Evolutionary conservation across 1,140 invertebrate genomes (phyloP).

Genomic region (Micrasema longulum): DNA sequence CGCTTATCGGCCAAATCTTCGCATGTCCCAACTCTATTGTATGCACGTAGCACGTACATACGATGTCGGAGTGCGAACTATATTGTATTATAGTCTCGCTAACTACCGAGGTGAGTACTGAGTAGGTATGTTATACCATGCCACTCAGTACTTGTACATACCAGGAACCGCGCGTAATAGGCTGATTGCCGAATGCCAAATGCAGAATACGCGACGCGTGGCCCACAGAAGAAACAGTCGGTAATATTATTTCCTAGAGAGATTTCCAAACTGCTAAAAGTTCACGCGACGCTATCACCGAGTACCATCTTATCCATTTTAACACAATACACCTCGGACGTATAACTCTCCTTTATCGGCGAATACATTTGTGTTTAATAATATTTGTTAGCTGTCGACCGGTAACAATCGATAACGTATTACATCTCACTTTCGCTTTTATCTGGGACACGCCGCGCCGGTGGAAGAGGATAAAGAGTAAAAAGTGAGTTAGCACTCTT

Average conservation of each 20-base stretch:
- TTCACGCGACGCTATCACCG: conserved; percentile 15
- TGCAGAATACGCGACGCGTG: background rate
- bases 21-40: conserved; percentile 10
- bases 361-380: conserved; percentile 3
- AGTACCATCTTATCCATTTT: background rate
- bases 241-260: background rate
- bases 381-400: conserved; percentile 7
- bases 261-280: conserved; percentile 24
- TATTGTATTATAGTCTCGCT: too few relatives aligned
- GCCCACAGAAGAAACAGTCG: background rate
- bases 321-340: background rate
- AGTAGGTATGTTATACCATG: too few relatives aligned
- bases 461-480: conserved; percentile 14
- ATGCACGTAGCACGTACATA: too few relatives aligned
- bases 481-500: conserved; percentile 15
- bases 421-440: conserved; percentile 39
- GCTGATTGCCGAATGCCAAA: background rate
- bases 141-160: too few relatives aligned
- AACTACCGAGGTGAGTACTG: too few relatives aligned
- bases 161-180: too few relatives aligned
- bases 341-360: background rate
- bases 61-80: too few relatives aligned
- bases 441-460: conserved; percentile 29
- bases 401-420: conserved; percentile 31
- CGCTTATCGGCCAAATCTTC: conserved; percentile 7